Evolutionary conservation across 2,113 vertebrate genomes (phyloP).

Genomic region (Butorides virescens): DNA sequence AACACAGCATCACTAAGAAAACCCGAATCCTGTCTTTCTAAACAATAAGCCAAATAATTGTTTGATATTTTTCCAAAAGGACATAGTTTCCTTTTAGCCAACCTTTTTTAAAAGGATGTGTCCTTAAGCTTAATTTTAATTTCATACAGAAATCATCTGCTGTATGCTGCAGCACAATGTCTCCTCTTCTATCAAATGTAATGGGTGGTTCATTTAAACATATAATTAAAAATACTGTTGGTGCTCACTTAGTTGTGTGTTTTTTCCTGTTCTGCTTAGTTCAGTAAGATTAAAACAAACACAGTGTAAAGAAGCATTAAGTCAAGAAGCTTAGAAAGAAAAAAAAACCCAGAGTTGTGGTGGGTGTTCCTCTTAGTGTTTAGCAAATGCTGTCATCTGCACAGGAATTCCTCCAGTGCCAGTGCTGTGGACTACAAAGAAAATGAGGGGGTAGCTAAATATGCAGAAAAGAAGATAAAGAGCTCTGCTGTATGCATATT

Average conservation of each 20-base stretch:
- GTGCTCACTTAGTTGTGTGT: background rate
- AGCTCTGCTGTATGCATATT: background rate
- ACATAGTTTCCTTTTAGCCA: background rate
- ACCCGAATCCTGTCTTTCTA: background rate
- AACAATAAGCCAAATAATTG: background rate
- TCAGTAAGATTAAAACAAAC: background rate
- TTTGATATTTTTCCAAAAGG: background rate
- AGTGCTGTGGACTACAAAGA: background rate
- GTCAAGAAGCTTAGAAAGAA: background rate
- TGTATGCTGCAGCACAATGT: background rate
- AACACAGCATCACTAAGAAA: background rate
- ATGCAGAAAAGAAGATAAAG: background rate
- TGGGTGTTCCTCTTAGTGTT: background rate
- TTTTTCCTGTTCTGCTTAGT: background rate
- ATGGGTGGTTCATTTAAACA: background rate
- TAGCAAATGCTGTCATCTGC: background rate
- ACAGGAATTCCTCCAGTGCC: background rate
- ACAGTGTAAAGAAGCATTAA: background rate
- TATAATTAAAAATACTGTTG: constrained; percentile 9
- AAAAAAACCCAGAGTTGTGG: background rate
- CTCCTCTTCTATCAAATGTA: background rate
- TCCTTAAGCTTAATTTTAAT: background rate
- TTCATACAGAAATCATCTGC: background rate
- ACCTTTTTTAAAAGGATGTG: background rate
- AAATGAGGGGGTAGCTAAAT: background rate